Evolutionary conservation across 2,113 vertebrate species (phyloP).

Genomic region (Festucalex cinctus): DNA sequence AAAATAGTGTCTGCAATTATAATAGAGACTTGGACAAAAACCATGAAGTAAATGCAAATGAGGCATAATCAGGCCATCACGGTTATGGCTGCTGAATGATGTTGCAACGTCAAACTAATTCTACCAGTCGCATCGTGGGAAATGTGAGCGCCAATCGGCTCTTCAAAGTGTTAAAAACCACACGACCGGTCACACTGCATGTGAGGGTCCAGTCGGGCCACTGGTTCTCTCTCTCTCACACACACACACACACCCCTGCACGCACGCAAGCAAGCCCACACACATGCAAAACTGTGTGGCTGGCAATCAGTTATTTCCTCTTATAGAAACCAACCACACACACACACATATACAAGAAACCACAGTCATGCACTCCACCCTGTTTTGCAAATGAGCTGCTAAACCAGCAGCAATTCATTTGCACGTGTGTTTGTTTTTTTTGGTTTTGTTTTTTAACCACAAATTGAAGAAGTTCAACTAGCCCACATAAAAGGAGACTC

Average conservation of each 20-base stretch:
- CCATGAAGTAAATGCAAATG: neutral
- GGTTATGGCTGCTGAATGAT: neutral
- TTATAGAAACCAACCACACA: slow-evolving; percentile 47
- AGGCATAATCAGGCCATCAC: too few relatives aligned
- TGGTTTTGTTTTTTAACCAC: neutral
- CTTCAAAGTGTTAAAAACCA: slow-evolving; percentile 77
- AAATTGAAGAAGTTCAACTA: slow-evolving; percentile 2
- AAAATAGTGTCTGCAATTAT: neutral
- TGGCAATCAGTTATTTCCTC: slow-evolving; percentile 67
- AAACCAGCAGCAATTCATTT: slow-evolving; percentile 22
- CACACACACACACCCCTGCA: neutral
- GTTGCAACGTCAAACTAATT: neutral
- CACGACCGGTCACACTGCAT: slow-evolving; percentile 41
- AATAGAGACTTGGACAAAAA: neutral
- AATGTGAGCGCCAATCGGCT: slow-evolving; percentile 71
- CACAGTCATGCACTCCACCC: slow-evolving; percentile 50
- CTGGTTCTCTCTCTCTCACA: neutral
- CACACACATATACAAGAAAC: slow-evolving; percentile 32
- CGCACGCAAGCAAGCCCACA: neutral
- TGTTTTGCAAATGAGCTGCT: slow-evolving; percentile 38
- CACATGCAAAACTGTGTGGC: slow-evolving; percentile 23
- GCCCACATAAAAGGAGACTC: slow-evolving; percentile 1
- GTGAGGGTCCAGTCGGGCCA: neutral
- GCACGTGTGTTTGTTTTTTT: neutral
- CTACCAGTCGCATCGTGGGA: slow-evolving; percentile 2